These are phyloP conservation scores for Corella eumyota DNA, from an alignment of 23 tunicate genomes.

Conservation along the genomic window DNA sequence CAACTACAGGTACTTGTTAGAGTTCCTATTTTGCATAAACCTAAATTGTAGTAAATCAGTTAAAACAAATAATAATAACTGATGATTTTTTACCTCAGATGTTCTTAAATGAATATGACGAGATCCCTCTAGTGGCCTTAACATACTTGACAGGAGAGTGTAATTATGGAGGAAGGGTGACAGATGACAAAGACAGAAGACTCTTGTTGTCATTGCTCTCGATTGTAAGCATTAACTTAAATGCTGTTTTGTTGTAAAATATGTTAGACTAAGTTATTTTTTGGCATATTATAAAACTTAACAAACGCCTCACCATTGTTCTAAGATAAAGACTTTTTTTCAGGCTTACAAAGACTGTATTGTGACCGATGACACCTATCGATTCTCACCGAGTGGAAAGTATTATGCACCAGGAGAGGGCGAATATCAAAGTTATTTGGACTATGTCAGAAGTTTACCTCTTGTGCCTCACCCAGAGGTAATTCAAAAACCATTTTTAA, in stretches of 20 bases:
- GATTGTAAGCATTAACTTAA: constrained; percentile 33
- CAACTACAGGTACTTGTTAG: constrained; percentile 63
- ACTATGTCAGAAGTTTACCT: constrained; percentile 76
- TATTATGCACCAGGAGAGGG: constrained; percentile 75
- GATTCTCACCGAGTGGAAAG: constrained; percentile 81
- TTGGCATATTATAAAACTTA: background rate
- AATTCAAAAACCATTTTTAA: constrained; percentile 3
- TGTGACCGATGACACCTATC: constrained; percentile 64
- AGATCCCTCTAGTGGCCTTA: constrained; percentile 74
- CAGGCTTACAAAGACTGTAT: constrained; percentile 56
- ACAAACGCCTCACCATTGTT: background rate
- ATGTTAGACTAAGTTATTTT: background rate
- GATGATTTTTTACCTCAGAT: constrained; percentile 24
- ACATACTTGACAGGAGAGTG: constrained; percentile 92
- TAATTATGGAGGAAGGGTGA: constrained; percentile 94
- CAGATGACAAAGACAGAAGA: constrained; percentile 95
- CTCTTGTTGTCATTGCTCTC: constrained; percentile 66
- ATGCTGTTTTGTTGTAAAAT: background rate
- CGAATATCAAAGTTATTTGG: constrained; percentile 60
- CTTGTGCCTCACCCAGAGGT: constrained; percentile 95
- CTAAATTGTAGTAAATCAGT: no score
- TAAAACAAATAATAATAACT: background rate
- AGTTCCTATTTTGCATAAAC: background rate
- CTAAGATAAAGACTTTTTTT: background rate
- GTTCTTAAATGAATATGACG: constrained; percentile 95